phyloP scores from a whole-genome alignment of 2,888 invertebrate species.

The Cremastobaeus sp. region DNA sequence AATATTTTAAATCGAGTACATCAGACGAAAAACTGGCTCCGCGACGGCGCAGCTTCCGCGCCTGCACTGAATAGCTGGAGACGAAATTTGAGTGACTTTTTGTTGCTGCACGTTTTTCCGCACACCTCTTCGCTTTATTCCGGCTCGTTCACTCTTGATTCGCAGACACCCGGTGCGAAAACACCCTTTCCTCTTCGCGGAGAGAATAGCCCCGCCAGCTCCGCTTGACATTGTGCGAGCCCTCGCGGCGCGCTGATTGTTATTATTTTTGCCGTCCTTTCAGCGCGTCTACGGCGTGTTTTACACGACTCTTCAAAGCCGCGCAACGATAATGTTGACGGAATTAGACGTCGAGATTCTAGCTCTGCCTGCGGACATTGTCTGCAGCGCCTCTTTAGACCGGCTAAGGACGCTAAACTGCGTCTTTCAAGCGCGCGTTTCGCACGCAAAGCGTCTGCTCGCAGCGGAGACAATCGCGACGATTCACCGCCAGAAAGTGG shows the following conservation, averaged over 20 bases:
- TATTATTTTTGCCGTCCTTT: conserved; percentile 68
- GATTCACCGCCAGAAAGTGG: conserved; percentile 7
- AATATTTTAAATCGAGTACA: no score
- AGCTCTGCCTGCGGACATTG: conserved; percentile 24
- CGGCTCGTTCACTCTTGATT: conserved; percentile 17
- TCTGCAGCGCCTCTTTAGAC: conserved; percentile 20
- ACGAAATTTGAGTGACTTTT: conserved; percentile 70
- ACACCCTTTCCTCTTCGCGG: conserved; percentile 35
- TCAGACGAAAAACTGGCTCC: no score
- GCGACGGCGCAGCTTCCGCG: no score
- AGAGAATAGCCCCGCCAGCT: conserved; percentile 42
- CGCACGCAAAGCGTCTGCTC: no score
- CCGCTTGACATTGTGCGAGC: conserved; percentile 32
- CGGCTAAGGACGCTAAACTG: conserved; percentile 26
- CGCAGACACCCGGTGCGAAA: conserved; percentile 36
- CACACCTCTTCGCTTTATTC: conserved; percentile 9
- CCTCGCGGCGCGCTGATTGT: conserved; percentile 37
- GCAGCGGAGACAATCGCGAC: conserved; percentile 5
- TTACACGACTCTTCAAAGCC: conserved; percentile 32
- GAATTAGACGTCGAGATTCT: conserved; percentile 42
- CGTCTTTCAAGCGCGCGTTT: conserved; percentile 32
- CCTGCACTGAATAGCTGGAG: conserved; percentile 52
- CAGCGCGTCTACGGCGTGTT: conserved; percentile 65
- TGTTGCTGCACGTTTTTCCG: conserved; percentile 59
- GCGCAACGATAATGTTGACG: conserved; percentile 14